Base-by-base conservation (phyloP, 2,113 vertebrate genomes). In the Bambusicola thoracicus region DNA sequence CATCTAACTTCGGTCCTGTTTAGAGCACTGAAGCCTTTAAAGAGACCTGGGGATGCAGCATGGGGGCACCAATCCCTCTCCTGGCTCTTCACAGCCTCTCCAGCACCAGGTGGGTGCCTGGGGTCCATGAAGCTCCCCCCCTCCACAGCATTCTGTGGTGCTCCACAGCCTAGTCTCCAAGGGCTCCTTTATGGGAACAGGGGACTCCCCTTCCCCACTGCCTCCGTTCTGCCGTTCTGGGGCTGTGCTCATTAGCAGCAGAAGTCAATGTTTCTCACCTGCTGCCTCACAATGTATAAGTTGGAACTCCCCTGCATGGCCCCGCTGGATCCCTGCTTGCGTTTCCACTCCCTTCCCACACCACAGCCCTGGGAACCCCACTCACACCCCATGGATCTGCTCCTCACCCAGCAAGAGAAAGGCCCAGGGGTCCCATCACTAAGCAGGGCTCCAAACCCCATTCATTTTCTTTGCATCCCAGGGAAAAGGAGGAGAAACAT, bases 221-320 rank as follows among this genome's bases (percentile, higher is more conserved):
- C 49, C 58, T 53, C 67, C 0, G 0, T 61, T 53, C 38, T 0
- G 2, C 67, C 0, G 0, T 61, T 53, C 38, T 0, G 2, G 75
- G 69, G 4, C 83, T 12, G 6, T 0, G 69, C 92, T 93, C 90
- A 40, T 90, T 87, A 92, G 79, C 82, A 18, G 93, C 90, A 41
- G 59, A 7, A 92, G 95, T 95, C 92, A 7, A 72, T 68, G 92
- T 77, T 79, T 83, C 90, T 25, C 38, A 3, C 87, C 87, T 21
- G 29, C 67, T 51, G 1, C 77, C 96, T 81, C 92, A 93, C 92
- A 93, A 96, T 96, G 87, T 34, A 94, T 87, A 41, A 93, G 82
- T 5, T n/a, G 14, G 32, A 94, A 87, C 25, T 73, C 79, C 48
- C 46, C 21, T 48, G 46, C 11, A 21, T 3, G 5, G 66, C 43